Evolutionary conservation across 2,113 vertebrate genomes (phyloP).

Genomic region (Labeo catla): DNA sequence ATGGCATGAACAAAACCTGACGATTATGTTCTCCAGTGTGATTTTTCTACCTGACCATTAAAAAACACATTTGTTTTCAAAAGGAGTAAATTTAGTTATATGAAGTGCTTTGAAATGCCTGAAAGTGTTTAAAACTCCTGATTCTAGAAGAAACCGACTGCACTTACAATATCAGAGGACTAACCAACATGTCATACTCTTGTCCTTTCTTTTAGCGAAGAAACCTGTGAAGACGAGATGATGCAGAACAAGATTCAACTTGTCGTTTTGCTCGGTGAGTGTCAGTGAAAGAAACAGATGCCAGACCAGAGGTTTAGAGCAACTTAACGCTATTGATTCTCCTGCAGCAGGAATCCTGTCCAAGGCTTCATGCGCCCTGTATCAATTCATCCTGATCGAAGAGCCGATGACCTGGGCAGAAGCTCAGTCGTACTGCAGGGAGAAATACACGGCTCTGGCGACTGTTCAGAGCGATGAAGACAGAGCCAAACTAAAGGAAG

Average conservation of each 20-base stretch:
- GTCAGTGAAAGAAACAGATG: neutral
- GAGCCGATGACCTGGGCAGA: neutral
- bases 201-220: neutral
- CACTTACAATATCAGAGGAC: neutral
- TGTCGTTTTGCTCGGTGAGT: neutral
- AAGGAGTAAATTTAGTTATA: no score
- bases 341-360: neutral
- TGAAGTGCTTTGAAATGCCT: no score
- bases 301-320: no score
- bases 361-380: neutral
- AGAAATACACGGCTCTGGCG: neutral
- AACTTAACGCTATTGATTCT: neutral
- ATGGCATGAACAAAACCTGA: no score
- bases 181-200: neutral
- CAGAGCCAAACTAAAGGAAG: neutral
- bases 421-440: neutral
- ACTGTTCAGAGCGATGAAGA: neutral
- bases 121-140: no score
- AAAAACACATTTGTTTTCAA: no score
- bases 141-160: neutral
- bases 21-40: no score
- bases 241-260: neutral
- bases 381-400: neutral
- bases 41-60: no score
- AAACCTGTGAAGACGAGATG: neutral